phyloP scores from a whole-genome alignment of 2,113 vertebrate species.

The Oryzias celebensis region DNA sequence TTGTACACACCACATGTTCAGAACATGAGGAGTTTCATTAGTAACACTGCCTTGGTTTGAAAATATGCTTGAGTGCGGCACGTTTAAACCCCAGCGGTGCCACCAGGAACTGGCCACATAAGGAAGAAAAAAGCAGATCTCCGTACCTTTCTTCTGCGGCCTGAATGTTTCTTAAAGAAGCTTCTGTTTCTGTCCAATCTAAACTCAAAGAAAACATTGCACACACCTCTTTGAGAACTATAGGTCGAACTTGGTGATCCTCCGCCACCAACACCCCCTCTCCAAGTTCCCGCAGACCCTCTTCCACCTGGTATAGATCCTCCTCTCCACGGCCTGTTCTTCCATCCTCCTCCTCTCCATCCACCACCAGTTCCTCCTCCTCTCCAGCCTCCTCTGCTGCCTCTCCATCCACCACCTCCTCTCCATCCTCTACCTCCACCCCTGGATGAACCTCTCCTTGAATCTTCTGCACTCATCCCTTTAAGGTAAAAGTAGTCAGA shows the following conservation, averaged over 20 bases:
- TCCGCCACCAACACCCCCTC: constrained; percentile 20
- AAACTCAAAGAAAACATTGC: neutral
- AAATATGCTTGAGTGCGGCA: no score
- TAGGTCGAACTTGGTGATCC: constrained; percentile 7
- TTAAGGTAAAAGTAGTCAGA: neutral
- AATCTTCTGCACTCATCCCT: constrained; percentile 64
- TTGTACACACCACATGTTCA: no score
- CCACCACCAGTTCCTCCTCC: constrained; percentile 28
- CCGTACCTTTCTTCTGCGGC: no score
- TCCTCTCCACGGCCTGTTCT: constrained; percentile 27
- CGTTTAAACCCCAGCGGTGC: no score
- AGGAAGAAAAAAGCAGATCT: no score
- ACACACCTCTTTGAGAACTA: constrained; percentile 53
- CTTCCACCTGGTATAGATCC: constrained; percentile 8
- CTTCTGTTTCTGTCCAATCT: neutral
- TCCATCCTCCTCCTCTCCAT: constrained; percentile 2
- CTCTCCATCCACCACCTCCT: constrained; percentile 14
- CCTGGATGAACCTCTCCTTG: constrained; percentile 19
- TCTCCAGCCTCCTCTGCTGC: constrained; percentile 20
- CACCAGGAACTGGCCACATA: no score
- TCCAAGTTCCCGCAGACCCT: constrained; percentile 16
- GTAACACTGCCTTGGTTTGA: no score
- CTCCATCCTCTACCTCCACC: neutral
- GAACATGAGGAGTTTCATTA: no score
- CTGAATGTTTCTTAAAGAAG: neutral